Conservation (phyloP, 2,797 vertebrate species). For the Pseudochromis fuscus region DNA sequence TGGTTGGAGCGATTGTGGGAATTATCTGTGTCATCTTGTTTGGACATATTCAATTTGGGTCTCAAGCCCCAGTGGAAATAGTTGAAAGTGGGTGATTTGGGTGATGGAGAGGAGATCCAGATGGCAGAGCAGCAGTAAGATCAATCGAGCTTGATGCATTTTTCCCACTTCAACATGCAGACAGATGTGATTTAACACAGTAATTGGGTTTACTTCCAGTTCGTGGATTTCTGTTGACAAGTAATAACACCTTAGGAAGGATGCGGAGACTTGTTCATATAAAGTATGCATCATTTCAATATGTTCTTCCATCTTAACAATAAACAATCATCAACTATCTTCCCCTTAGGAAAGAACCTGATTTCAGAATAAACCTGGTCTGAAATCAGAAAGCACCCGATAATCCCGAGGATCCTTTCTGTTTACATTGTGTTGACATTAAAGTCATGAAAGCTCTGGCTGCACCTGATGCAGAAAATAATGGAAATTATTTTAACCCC, state of each 20-base stretch:
- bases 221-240: constrained; percentile 71
- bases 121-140: constrained; percentile 82
- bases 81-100: constrained; percentile 83
- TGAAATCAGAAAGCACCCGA: neutral
- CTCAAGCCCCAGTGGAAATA: constrained; percentile 85
- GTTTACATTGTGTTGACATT: neutral
- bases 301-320: constrained; percentile 14
- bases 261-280: constrained; percentile 32
- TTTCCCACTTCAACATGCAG: constrained; percentile 73
- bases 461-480: too few relatives aligned
- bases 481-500: too few relatives aligned
- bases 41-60: constrained; percentile 91
- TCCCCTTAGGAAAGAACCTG: neutral
- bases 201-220: constrained; percentile 77
- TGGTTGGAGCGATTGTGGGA: constrained; percentile 88
- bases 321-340: neutral
- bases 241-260: constrained; percentile 59
- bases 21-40: constrained; percentile 89
- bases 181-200: constrained; percentile 81
- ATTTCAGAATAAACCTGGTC: constrained; percentile 6
- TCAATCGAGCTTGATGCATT: constrained; percentile 79
- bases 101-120: constrained; percentile 81
- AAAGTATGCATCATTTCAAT: constrained; percentile 32
- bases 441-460: neutral
- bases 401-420: neutral